Conservation (phyloP, 2,797 vertebrate species). For the Bovichtus variegatus region DNA sequence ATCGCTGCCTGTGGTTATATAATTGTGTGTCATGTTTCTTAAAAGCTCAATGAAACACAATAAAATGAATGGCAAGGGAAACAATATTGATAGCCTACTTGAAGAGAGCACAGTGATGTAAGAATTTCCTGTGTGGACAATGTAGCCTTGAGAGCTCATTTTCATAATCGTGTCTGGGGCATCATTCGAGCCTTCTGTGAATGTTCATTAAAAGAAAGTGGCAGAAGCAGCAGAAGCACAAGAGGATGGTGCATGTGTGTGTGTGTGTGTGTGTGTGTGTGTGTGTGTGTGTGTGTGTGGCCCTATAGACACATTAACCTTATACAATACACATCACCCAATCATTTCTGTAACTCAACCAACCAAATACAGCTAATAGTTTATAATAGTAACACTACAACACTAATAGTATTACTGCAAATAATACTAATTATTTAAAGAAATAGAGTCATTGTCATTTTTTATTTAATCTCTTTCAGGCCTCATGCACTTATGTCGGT, state of each 20-base stretch:
- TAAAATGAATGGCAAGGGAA: constrained; percentile 37
- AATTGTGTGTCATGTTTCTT: constrained; percentile 27
- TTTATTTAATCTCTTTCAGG: no score
- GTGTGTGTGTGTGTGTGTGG: background rate
- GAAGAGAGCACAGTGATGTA: constrained; percentile 54
- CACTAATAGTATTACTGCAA: no score
- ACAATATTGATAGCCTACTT: constrained; percentile 39
- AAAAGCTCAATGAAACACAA: constrained; percentile 41
- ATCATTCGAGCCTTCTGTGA: constrained; percentile 57
- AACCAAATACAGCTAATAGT: background rate
- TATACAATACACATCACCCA: background rate
- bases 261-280: background rate
- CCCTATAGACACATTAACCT: background rate
- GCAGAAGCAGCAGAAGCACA: constrained; percentile 20
- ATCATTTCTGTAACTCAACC: background rate
- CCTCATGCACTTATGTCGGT: no score
- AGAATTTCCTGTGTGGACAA: constrained; percentile 51
- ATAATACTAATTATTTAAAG: no score
- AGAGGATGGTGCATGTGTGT: constrained; percentile 3
- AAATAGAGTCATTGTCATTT: no score
- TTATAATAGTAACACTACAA: no score
- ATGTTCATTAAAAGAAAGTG: constrained; percentile 48
- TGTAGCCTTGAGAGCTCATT: constrained; percentile 50
- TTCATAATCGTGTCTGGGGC: constrained; percentile 50
- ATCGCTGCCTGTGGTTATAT: constrained; percentile 33